These are phyloP conservation scores for Atlantisia rogersi DNA, from an alignment of 2,113 vertebrate genomes.

Conservation along the genomic window DNA sequence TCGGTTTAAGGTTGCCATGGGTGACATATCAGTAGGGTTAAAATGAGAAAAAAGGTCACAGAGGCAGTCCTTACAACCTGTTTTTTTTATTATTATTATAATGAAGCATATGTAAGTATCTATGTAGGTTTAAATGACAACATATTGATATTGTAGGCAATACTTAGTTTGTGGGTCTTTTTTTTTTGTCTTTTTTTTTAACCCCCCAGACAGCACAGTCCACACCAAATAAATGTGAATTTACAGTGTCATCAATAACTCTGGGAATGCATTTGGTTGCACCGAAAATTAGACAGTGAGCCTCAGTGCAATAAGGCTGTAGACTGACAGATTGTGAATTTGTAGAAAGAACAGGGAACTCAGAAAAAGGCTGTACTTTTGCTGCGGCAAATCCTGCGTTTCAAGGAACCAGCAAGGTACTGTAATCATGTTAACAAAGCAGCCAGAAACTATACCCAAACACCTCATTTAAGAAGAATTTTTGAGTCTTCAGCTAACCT, in stretches of 20 bases:
- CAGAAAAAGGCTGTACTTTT: slow-evolving; percentile 59
- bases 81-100: slow-evolving; percentile 79
- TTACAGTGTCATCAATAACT: slow-evolving; percentile 77
- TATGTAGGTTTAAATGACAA: slow-evolving; percentile 74
- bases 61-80: slow-evolving; percentile 84
- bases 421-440: slow-evolving; percentile 74
- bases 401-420: slow-evolving; percentile 71
- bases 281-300: slow-evolving; percentile 76
- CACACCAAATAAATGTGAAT: slow-evolving; percentile 75
- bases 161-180: slow-evolving; percentile 68
- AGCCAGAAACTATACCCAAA: slow-evolving; percentile 71
- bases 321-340: slow-evolving; percentile 80
- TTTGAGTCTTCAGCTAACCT: slow-evolving; percentile 63
- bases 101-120: slow-evolving; percentile 79
- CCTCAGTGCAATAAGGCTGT: slow-evolving; percentile 58
- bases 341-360: slow-evolving; percentile 78
- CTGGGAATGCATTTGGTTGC: slow-evolving; percentile 71
- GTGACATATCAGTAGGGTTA: slow-evolving; percentile 89
- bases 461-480: slow-evolving; percentile 70
- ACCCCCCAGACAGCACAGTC: neutral
- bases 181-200: neutral
- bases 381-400: slow-evolving; percentile 67
- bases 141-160: slow-evolving; percentile 78
- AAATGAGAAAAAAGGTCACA: slow-evolving; percentile 86
- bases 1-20: slow-evolving; percentile 88